Percentiles rank a stretch among this genome's conserved stretches.
phyloP scores from a whole-genome alignment of 37 sponge, comb jelly and placozoan species.

The Bolinopsis microptera region DNA sequence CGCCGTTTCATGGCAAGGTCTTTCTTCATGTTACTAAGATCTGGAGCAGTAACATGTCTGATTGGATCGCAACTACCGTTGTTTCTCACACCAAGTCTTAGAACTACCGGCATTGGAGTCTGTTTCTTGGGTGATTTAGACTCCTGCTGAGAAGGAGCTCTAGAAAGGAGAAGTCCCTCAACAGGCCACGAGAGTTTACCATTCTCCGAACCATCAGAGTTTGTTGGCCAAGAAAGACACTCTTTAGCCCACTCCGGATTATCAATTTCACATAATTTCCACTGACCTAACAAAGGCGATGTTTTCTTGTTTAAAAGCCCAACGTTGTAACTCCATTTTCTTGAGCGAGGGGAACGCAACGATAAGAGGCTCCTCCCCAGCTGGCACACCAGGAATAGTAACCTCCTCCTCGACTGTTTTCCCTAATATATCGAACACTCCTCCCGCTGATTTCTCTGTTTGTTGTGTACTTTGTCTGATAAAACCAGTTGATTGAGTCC shows the following conservation, averaged over 20 bases:
- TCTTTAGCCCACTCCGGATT: constrained; percentile 54
- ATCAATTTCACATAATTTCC: constrained; percentile 39
- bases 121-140: not conserved
- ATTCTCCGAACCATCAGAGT: constrained; percentile 16
- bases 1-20: constrained; percentile 61
- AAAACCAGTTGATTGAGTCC: not conserved
- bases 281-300: constrained; percentile 44
- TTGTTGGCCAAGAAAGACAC: constrained; percentile 52
- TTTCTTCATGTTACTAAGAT: constrained; percentile 61
- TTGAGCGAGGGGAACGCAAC: not conserved
- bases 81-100: constrained; percentile 31
- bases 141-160: not conserved
- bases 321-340: not conserved
- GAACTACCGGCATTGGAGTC: not conserved
- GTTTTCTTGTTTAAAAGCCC: constrained; percentile 58
- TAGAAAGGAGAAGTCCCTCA: constrained; percentile 21
- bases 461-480: not conserved
- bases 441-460: not conserved
- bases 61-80: constrained; percentile 16
- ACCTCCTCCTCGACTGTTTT: constrained; percentile 10
- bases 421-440: not conserved
- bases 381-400: not conserved
- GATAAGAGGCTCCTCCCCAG: constrained; percentile 33
- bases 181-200: constrained; percentile 29
- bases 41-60: constrained; percentile 10